A percentile compares a stretch with the other conserved stretches of the same genome.
Conservation (phyloP, 2,113 vertebrate species). For the Oceanites oceanicus region DNA sequence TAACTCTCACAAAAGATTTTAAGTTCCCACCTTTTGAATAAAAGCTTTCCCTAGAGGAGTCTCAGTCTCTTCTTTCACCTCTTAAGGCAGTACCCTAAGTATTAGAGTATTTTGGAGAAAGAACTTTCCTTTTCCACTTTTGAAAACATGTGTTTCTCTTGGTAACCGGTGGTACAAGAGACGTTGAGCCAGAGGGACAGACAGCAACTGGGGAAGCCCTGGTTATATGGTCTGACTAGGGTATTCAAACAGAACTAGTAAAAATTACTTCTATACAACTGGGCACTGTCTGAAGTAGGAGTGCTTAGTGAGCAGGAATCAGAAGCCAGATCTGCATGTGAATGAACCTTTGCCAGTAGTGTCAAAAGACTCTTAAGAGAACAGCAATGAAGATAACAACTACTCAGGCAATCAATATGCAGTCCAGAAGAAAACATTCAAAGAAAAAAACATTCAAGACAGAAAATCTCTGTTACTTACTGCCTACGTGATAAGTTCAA, state of each 20-base stretch:
- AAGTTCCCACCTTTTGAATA: not conserved
- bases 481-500: not conserved
- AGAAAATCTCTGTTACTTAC: not conserved
- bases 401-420: not conserved
- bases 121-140: not conserved
- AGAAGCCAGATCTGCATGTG: not conserved
- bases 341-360: not conserved
- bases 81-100: not conserved
- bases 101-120: not conserved
- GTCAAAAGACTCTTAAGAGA: not conserved
- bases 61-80: not conserved
- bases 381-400: not conserved
- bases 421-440: not conserved
- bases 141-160: not conserved
- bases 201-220: not conserved
- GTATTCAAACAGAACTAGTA: not conserved
- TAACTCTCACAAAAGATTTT: not conserved
- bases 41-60: not conserved
- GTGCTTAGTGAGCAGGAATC: not conserved
- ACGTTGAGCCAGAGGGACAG: not conserved
- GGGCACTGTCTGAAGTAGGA: not conserved
- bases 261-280: not conserved
- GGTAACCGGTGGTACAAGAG: rapidly evolving
- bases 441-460: not conserved
- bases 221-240: not conserved